Conservation (phyloP, 2,888 invertebrate genomes). For the Drosophila imparisetae region DNA sequence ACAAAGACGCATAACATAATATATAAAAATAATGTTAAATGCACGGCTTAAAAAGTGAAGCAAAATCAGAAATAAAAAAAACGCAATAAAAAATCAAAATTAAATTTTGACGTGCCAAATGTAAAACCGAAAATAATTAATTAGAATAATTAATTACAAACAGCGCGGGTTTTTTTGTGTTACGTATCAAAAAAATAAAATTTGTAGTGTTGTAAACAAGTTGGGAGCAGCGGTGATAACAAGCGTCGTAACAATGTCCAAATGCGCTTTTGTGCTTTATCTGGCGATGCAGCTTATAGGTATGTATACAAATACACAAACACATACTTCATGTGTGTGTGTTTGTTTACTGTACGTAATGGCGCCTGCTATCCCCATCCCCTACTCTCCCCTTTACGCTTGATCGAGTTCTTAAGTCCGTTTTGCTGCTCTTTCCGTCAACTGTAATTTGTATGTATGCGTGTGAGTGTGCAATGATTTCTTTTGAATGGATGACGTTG, state of each 20-base stretch:
- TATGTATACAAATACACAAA: slow-evolving; percentile 54
- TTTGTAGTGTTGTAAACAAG: slow-evolving; percentile 61
- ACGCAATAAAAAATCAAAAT: slow-evolving; percentile 1
- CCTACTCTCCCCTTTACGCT: slow-evolving; percentile 7
- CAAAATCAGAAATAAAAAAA: not conserved
- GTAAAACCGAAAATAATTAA: slow-evolving; percentile 28
- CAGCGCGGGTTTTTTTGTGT: slow-evolving; percentile 37
- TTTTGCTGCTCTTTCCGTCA: slow-evolving; percentile 31
- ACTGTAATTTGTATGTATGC: slow-evolving; percentile 16
- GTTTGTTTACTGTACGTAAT: slow-evolving; percentile 19
- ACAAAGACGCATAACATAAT: not conserved
- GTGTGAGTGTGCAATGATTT: slow-evolving; percentile 52
- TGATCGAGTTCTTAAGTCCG: slow-evolving; percentile 34
- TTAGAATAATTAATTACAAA: slow-evolving; percentile 13
- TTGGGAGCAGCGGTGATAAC: slow-evolving; percentile 42
- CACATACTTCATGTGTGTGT: slow-evolving; percentile 3
- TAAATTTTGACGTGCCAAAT: slow-evolving; percentile 61
- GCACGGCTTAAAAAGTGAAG: not conserved
- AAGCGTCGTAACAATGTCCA: slow-evolving; percentile 57
- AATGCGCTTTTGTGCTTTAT: slow-evolving; percentile 63
- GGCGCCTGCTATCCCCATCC: slow-evolving; percentile 31
- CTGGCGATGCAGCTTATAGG: slow-evolving; percentile 66
- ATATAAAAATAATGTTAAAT: not conserved
- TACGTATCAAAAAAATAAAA: slow-evolving; percentile 50
- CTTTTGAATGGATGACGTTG: slow-evolving; percentile 71